Percentiles rank a stretch among this genome's conserved stretches.
These are phyloP conservation scores for Gymnothorax reevesii DNA, from an alignment of 2,797 vertebrate genomes.

Conservation along the genomic window DNA sequence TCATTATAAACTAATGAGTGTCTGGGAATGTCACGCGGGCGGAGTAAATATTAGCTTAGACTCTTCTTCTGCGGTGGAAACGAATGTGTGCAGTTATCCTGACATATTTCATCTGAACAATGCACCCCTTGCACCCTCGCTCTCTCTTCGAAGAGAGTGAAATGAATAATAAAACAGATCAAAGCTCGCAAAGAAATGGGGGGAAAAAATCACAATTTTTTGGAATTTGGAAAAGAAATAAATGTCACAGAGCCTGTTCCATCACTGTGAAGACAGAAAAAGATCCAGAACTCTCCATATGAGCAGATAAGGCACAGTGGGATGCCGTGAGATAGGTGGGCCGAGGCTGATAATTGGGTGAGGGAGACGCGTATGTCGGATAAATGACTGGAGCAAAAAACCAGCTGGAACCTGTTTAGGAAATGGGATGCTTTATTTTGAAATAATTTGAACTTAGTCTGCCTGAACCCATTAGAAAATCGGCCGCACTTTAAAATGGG, in stretches of 20 bases:
- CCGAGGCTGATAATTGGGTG: background rate
- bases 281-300: background rate
- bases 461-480: conserved; percentile 18
- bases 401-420: background rate
- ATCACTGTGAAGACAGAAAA: background rate
- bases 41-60: conserved; percentile 65
- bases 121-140: conserved; percentile 48
- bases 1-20: conserved; percentile 66
- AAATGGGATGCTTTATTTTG: background rate
- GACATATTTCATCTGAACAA: conserved; percentile 83
- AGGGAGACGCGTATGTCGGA: background rate
- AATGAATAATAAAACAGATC: conserved; percentile 77
- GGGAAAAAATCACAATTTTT: conserved; percentile 41
- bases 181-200: conserved; percentile 55
- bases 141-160: conserved; percentile 62
- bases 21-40: conserved; percentile 69
- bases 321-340: background rate
- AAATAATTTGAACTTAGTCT: conserved; percentile 1
- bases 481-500: background rate
- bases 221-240: conserved; percentile 29
- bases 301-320: background rate
- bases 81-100: conserved; percentile 78
- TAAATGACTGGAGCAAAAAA: background rate
- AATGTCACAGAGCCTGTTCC: background rate
- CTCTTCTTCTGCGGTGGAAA: conserved; percentile 73